Conservation (phyloP, 2,797 vertebrate species). For the Esox masquinongy region DNA sequence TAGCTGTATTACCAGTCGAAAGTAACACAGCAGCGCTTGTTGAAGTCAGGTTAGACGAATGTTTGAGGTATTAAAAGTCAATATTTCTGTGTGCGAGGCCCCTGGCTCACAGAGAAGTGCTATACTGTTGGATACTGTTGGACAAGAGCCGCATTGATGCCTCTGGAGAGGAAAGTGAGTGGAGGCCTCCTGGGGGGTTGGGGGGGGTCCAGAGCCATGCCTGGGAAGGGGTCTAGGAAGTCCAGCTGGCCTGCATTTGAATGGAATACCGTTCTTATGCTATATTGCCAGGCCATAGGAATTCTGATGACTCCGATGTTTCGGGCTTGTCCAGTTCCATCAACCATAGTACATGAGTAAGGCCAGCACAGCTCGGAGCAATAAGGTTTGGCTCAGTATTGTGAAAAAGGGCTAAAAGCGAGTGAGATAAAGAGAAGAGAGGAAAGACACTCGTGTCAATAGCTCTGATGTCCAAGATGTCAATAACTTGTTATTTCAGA, state of each 20-base stretch:
- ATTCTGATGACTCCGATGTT: neutral
- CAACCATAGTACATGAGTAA: neutral
- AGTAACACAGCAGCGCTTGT: conserved; percentile 62
- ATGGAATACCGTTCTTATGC: too few relatives aligned
- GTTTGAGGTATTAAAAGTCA: conserved; percentile 72
- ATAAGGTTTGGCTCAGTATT: neutral
- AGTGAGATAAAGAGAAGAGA: neutral
- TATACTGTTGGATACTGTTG: conserved; percentile 51
- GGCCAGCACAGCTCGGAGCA: neutral
- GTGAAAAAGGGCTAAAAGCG: neutral
- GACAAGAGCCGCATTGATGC: conserved; percentile 68
- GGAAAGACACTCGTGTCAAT: neutral
- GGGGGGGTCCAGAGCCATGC: neutral
- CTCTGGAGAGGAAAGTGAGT: conserved; percentile 17
- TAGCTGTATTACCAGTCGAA: conserved; percentile 40
- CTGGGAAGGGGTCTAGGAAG: neutral
- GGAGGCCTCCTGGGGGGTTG: conserved; percentile 32
- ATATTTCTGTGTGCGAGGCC: conserved; percentile 62
- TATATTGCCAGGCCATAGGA: neutral
- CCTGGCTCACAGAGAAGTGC: conserved; percentile 55
- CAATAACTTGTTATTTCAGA: neutral
- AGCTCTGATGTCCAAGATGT: neutral
- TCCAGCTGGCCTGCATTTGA: neutral
- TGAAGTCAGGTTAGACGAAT: conserved; percentile 48
- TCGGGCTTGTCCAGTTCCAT: neutral